Evolutionary conservation across 1,140 invertebrate genomes (phyloP).

Genomic region (Leguminivora glycinivorella): DNA sequence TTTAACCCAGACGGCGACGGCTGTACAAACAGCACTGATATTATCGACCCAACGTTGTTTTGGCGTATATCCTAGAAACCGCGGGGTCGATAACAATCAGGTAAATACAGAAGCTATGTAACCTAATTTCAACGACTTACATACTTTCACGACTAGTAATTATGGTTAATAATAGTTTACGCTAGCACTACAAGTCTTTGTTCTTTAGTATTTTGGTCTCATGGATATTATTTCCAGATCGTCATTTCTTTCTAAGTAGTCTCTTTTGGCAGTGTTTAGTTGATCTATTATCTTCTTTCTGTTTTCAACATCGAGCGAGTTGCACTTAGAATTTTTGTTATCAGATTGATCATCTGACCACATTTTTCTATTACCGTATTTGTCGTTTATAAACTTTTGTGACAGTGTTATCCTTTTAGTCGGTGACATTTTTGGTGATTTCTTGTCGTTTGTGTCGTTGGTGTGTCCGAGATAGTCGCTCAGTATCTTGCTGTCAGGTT

Average conservation of each 20-base stretch:
- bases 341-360: slow-evolving; percentile 68
- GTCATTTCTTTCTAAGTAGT: slow-evolving; percentile 54
- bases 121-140: slow-evolving; percentile 51
- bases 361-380: slow-evolving; percentile 75
- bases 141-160: slow-evolving; percentile 46
- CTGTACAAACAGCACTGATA: slow-evolving; percentile 26
- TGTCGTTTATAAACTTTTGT: slow-evolving; percentile 78
- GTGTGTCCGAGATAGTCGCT: slow-evolving; percentile 61
- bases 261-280: slow-evolving; percentile 59
- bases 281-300: slow-evolving; percentile 65
- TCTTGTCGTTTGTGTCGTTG: slow-evolving; percentile 57
- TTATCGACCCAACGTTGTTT: slow-evolving; percentile 50
- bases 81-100: slow-evolving; percentile 54
- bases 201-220: slow-evolving; percentile 48
- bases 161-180: slow-evolving; percentile 17
- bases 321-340: slow-evolving; percentile 50
- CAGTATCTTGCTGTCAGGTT: slow-evolving; percentile 51
- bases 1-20: slow-evolving; percentile 8
- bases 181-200: slow-evolving; percentile 36
- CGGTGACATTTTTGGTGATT: slow-evolving; percentile 58
- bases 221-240: slow-evolving; percentile 47
- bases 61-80: slow-evolving; percentile 49
- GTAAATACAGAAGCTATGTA: slow-evolving; percentile 34
- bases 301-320: slow-evolving; percentile 58
- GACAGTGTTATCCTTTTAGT: slow-evolving; percentile 70